These are phyloP conservation scores for Caenorhabditis angaria DNA, from an alignment of 2,888 invertebrate species.

Conservation along the genomic window DNA sequence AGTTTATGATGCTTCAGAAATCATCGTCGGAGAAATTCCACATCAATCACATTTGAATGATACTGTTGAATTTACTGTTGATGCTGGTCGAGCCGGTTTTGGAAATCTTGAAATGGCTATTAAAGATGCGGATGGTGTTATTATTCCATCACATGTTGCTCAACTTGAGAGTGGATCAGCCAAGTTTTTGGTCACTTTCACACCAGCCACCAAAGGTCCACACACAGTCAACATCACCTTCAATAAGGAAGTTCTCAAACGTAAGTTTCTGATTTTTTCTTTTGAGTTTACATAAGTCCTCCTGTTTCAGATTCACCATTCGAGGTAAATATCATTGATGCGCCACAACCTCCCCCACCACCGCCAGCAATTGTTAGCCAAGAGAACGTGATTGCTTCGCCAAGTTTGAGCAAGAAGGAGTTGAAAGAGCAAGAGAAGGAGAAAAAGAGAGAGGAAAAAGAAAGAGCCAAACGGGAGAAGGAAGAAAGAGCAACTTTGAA, in stretches of 20 bases:
- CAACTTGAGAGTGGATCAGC: constrained; percentile 72
- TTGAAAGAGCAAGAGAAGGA: constrained; percentile 57
- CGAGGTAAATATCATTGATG: constrained; percentile 76
- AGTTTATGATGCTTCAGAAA: constrained; percentile 80
- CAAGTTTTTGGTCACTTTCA: constrained; percentile 90
- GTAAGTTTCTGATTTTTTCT: constrained; percentile 38
- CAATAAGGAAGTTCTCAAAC: constrained; percentile 82
- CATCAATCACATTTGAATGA: constrained; percentile 84
- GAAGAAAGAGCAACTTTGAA: constrained; percentile 62
- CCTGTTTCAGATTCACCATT: constrained; percentile 81
- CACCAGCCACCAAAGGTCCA: constrained; percentile 90
- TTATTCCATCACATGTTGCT: constrained; percentile 72
- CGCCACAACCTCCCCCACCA: constrained; percentile 40
- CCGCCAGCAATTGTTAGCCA: constrained; percentile 19
- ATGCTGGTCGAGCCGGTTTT: constrained; percentile 94
- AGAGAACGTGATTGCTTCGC: constrained; percentile 37
- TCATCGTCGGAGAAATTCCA: constrained; percentile 91
- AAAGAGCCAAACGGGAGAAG: constrained; percentile 65
- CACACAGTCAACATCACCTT: constrained; percentile 96
- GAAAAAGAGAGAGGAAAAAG: constrained; percentile 59
- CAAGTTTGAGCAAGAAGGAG: constrained; percentile 52
- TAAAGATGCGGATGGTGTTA: constrained; percentile 87
- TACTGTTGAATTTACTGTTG: constrained; percentile 78
- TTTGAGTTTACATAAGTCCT: constrained; percentile 3
- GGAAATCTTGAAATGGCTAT: constrained; percentile 93